Evolutionary conservation across 1,140 invertebrate genomes (phyloP).

Genomic region (Drosophila bipectinata): DNA sequence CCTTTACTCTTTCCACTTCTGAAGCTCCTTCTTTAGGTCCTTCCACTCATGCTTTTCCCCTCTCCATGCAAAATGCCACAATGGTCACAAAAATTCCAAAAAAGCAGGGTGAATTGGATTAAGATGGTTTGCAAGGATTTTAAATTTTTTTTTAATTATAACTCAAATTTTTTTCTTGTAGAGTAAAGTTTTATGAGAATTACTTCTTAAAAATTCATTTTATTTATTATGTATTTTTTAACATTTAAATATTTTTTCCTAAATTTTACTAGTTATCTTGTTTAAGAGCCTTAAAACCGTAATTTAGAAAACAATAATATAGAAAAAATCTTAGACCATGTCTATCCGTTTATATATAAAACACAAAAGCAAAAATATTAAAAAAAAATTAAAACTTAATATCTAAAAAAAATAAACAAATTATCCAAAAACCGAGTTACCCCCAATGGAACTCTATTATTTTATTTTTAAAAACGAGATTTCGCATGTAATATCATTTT

Average conservation of each 20-base stretch:
- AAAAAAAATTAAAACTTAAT: neutral
- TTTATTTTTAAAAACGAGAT: neutral
- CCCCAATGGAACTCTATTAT: neutral
- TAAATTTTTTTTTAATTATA: too few species aligned
- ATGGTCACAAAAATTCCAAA: constrained; percentile 59
- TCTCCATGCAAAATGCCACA: constrained; percentile 63
- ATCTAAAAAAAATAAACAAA: neutral
- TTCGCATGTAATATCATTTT: constrained; percentile 64
- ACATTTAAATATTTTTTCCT: too few species aligned
- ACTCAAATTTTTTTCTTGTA: too few species aligned
- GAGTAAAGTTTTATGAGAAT: too few species aligned
- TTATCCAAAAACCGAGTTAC: neutral
- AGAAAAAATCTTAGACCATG: neutral
- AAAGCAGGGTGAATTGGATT: neutral
- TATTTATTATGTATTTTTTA: too few species aligned
- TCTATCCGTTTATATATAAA: too few species aligned
- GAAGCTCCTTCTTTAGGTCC: neutral
- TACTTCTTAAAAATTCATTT: too few species aligned
- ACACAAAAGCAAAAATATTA: neutral
- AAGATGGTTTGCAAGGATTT: too few species aligned
- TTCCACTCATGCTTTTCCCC: neutral
- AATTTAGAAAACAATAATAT: neutral
- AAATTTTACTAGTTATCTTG: too few species aligned
- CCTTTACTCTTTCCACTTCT: neutral
- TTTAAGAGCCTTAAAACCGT: too few species aligned